Percentiles rank a stretch among this genome's conserved stretches.
Evolutionary conservation across 2,113 vertebrate genomes (phyloP).

Genomic region (Camelus bactrianus): DNA sequence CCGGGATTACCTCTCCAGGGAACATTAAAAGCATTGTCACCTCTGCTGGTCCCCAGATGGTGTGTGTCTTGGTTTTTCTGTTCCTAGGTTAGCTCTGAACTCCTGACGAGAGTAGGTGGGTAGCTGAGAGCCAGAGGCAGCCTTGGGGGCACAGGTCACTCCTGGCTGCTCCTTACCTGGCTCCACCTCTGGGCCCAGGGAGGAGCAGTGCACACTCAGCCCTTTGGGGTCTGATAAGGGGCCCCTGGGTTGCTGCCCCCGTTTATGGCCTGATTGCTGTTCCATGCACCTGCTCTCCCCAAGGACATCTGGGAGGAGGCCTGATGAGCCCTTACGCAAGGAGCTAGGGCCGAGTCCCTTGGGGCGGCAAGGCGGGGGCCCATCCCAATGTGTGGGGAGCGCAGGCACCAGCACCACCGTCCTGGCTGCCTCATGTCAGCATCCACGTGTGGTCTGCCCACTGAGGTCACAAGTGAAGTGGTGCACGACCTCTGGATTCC

Average conservation of each 20-base stretch:
- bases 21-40: constrained; percentile 50
- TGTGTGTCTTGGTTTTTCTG: background rate
- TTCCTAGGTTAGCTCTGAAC: background rate
- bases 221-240: constrained; percentile 38
- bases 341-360: background rate
- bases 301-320: constrained; percentile 44
- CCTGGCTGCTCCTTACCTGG: background rate
- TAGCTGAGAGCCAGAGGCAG: background rate
- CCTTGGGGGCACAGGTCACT: background rate
- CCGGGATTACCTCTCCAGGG: background rate
- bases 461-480: fast-evolving
- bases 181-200: background rate
- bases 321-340: background rate
- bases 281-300: background rate
- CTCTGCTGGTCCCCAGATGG: background rate
- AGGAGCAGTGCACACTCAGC: constrained; percentile 54
- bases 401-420: background rate
- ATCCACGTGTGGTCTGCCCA: background rate
- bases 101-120: background rate
- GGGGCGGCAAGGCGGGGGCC: background rate
- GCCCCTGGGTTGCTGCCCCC: background rate
- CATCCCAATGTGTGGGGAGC: too few species aligned
- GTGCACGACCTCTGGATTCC: background rate
- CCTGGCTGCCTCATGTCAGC: background rate
- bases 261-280: constrained; percentile 64